phyloP scores from a whole-genome alignment of 2,797 vertebrate species.

The Rhabdomys pumilio region DNA sequence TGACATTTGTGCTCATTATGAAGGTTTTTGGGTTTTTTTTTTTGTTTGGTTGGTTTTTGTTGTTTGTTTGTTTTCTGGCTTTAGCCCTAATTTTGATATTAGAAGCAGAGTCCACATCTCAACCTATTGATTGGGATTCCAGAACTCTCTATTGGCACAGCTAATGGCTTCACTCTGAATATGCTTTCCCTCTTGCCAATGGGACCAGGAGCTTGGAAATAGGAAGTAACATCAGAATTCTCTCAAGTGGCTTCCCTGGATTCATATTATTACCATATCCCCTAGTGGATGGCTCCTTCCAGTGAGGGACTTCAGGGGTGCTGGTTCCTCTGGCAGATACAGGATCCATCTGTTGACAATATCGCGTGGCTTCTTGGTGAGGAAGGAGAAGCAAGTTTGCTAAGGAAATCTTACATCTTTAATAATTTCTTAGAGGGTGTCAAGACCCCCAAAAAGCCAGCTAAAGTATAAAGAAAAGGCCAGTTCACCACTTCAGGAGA shows the following conservation, averaged over 20 bases:
- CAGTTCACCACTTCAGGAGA: background rate
- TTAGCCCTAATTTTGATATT: background rate
- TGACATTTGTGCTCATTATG: background rate
- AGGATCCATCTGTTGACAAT: background rate
- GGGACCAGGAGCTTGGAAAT: background rate
- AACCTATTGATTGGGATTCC: background rate
- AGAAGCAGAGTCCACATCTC: background rate
- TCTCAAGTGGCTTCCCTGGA: background rate
- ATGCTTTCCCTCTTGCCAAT: background rate
- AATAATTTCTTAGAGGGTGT: background rate
- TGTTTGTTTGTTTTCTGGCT: background rate
- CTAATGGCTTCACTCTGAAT: background rate
- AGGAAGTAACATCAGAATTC: fast-evolving
- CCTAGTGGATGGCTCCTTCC: background rate
- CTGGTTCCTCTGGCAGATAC: background rate
- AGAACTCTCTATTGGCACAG: background rate
- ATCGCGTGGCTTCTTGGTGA: background rate
- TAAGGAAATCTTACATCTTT: background rate
- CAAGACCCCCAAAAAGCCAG: background rate
- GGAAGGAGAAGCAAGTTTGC: background rate
- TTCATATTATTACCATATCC: background rate
- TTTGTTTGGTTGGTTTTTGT: background rate
- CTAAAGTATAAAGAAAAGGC: background rate
- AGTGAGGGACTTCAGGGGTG: background rate
- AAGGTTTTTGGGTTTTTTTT: background rate